These are phyloP conservation scores for Leuciscus idus DNA, from an alignment of 2,113 vertebrate genomes.

Conservation along the genomic window DNA sequence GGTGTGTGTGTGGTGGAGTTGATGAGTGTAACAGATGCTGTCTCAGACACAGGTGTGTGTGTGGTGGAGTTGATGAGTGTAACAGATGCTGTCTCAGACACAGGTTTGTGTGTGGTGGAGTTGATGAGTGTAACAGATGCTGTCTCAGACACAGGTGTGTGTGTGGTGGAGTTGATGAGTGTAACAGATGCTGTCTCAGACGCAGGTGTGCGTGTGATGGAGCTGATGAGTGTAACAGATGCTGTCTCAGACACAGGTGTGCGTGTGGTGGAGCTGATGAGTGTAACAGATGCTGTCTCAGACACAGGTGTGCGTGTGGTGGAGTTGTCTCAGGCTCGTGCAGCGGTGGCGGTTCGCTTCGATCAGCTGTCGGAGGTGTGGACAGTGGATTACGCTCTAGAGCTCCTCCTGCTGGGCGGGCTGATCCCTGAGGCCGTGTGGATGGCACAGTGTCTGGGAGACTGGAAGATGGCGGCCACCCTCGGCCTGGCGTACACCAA, in stretches of 20 bases:
- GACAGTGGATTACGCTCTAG: slow-evolving; percentile 89
- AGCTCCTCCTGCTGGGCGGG: slow-evolving; percentile 87
- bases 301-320: background rate
- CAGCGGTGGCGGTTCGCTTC: slow-evolving; percentile 73
- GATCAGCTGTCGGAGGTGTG: slow-evolving; percentile 89
- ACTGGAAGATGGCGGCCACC: slow-evolving; percentile 90
- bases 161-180: slow-evolving; percentile 64
- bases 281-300: background rate
- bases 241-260: no score
- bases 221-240: slow-evolving; percentile 62
- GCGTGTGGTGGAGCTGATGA: no score
- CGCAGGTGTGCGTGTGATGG: background rate
- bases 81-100: no score
- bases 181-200: no score
- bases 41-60: background rate
- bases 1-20: slow-evolving; percentile 52
- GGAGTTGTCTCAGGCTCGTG: slow-evolving; percentile 72
- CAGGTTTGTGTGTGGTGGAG: background rate
- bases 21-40: slow-evolving; percentile 46
- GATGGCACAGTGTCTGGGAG: slow-evolving; percentile 86
- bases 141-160: background rate
- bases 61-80: slow-evolving; percentile 64
- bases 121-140: slow-evolving; percentile 61
- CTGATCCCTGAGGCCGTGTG: slow-evolving; percentile 90
- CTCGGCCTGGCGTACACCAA: slow-evolving; percentile 82